Evolutionary conservation across 2,113 vertebrate species (phyloP).

Genomic region (Thomomys bottae): DNA sequence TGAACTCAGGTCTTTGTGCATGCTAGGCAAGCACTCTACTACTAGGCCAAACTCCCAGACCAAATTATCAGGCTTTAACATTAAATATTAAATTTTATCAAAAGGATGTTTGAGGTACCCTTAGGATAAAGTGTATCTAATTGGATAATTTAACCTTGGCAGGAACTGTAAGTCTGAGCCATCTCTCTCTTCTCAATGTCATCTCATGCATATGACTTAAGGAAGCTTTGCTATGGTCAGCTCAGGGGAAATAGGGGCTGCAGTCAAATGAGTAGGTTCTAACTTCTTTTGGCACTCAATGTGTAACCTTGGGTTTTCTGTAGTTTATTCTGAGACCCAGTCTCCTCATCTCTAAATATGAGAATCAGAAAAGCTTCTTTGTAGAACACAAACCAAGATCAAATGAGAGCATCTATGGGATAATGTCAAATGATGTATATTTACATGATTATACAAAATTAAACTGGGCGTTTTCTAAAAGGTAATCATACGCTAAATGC

Average conservation of each 20-base stretch:
- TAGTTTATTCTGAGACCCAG: not conserved
- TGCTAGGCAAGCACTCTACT: too few relatives aligned
- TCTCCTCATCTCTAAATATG: not conserved
- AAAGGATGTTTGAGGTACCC: not conserved
- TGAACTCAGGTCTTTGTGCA: too few relatives aligned
- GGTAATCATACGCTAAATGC: not conserved
- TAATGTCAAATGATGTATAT: not conserved
- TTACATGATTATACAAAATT: not conserved
- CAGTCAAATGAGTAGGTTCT: not conserved
- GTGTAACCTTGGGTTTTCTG: not conserved
- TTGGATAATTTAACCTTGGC: not conserved
- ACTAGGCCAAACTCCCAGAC: too few relatives aligned
- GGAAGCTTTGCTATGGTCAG: not conserved
- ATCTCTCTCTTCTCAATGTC: not conserved
- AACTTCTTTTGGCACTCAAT: not conserved
- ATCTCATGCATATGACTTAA: not conserved
- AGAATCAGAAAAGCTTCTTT: not conserved
- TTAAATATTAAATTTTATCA: not conserved
- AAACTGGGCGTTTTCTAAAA: not conserved
- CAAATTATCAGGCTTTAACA: not conserved
- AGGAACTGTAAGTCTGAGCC: accelerated
- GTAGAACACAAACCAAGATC: not conserved
- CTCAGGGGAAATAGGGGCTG: not conserved
- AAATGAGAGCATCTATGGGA: not conserved
- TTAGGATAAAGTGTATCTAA: not conserved